Conservation (phyloP, 2,888 invertebrate genomes). For the Cataglyphis rosenhaueri region DNA sequence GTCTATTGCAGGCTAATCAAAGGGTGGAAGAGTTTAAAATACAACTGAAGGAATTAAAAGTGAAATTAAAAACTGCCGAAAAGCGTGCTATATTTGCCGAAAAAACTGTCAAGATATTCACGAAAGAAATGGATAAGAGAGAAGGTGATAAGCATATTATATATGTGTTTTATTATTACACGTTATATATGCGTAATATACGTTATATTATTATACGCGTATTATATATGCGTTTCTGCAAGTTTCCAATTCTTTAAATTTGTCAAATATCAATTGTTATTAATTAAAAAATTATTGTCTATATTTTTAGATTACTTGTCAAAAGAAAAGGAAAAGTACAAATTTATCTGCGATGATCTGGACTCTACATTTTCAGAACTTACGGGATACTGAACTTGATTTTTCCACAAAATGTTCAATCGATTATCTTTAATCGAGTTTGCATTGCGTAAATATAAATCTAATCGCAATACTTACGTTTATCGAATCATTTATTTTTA, state of each 20-base stretch:
- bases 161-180: not conserved
- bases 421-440: not conserved
- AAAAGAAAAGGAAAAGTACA: conserved; percentile 93
- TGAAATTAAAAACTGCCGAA: conserved; percentile 85
- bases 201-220: too few species aligned
- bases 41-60: conserved; percentile 83
- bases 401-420: conserved; percentile 13
- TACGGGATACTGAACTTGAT: conserved; percentile 88
- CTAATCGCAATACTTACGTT: not conserved
- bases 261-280: conserved; percentile 12
- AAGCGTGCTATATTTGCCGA: conserved; percentile 90
- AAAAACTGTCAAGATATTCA: conserved; percentile 90
- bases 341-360: conserved; percentile 91
- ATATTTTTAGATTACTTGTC: conserved; percentile 92
- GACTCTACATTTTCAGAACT: conserved; percentile 91
- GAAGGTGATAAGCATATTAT: conserved; percentile 86
- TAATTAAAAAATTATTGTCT: not conserved
- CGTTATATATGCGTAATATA: too few species aligned
- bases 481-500: not conserved
- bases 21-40: conserved; percentile 88
- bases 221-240: not conserved
- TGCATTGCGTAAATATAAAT: conserved; percentile 13
- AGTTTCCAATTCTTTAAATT: not conserved
- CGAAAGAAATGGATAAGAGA: conserved; percentile 90
- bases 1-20: conserved; percentile 86